phyloP scores from a whole-genome alignment of 2,797 vertebrate species.

The Antennarius maculatus region DNA sequence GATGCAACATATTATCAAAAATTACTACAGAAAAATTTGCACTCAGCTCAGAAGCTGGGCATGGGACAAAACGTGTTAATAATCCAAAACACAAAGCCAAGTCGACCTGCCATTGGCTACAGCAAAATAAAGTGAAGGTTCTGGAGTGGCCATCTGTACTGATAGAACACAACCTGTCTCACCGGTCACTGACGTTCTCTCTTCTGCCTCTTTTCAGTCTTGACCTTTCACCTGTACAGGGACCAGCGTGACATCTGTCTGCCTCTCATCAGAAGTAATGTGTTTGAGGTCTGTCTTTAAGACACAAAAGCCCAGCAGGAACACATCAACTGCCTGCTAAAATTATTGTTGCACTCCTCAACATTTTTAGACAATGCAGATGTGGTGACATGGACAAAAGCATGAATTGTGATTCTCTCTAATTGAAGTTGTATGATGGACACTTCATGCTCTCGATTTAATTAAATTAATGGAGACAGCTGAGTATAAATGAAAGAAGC shows the following conservation, averaged over 20 bases:
- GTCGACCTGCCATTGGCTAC: too few relatives aligned
- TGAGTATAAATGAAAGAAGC: slow-evolving; percentile 15
- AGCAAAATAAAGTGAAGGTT: too few relatives aligned
- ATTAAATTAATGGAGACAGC: slow-evolving; percentile 10
- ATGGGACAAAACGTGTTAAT: too few relatives aligned
- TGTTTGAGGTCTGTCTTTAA: slow-evolving; percentile 50
- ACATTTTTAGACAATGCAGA: slow-evolving; percentile 6
- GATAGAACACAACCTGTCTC: neutral
- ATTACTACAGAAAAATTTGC: too few relatives aligned
- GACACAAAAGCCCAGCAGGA: slow-evolving; percentile 40
- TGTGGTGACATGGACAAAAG: neutral
- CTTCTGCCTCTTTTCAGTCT: neutral
- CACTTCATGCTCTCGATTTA: slow-evolving; percentile 8
- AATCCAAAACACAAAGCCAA: too few relatives aligned
- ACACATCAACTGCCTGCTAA: slow-evolving; percentile 32
- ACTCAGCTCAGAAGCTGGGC: too few relatives aligned
- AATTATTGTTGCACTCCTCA: slow-evolving; percentile 23
- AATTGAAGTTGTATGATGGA: slow-evolving; percentile 29
- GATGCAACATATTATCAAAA: too few relatives aligned
- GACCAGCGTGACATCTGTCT: slow-evolving; percentile 3
- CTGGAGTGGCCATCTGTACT: too few relatives aligned
- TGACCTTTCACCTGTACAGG: slow-evolving; percentile 47
- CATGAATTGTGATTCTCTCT: slow-evolving; percentile 4
- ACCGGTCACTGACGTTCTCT: slow-evolving; percentile 5
- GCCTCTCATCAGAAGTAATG: slow-evolving; percentile 22